phyloP scores from a whole-genome alignment of 2,113 vertebrate species.

The Crotalus horridus region DNA sequence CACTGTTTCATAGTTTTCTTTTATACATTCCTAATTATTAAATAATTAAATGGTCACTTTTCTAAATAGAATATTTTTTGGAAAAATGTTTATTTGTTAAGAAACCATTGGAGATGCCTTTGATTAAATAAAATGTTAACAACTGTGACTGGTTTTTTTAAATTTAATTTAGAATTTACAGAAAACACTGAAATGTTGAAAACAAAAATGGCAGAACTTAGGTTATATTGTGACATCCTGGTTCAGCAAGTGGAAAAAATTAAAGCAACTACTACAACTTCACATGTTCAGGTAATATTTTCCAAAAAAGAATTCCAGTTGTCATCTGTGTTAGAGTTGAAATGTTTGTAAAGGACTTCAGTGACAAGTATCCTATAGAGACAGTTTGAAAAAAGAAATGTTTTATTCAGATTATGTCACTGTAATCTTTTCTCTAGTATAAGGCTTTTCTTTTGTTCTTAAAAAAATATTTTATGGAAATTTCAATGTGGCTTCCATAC shows the following conservation, averaged over 20 bases:
- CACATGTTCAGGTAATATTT: conserved; percentile 66
- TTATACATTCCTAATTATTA: neutral
- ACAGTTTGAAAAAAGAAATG: neutral
- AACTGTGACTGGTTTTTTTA: neutral
- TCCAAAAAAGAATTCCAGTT: neutral
- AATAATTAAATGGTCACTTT: neutral
- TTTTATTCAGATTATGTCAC: neutral
- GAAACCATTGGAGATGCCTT: neutral
- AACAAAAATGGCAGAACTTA: conserved; percentile 95
- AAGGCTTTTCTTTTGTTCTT: neutral
- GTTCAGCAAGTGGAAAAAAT: conserved; percentile 96
- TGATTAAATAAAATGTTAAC: neutral
- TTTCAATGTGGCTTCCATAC: neutral
- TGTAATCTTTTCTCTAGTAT: neutral
- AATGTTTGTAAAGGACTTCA: neutral
- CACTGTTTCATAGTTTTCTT: neutral
- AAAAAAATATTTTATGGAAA: neutral
- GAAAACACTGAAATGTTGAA: conserved; percentile 92
- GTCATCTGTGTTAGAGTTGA: neutral
- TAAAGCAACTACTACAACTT: conserved; percentile 65
- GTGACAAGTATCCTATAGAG: neutral
- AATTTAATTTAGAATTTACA: conserved; percentile 81
- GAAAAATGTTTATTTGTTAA: conserved; percentile 2
- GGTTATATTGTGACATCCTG: conserved; percentile 96
- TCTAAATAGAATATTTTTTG: neutral